Evolutionary conservation across 92 coral and sea anemone species (phyloP), one percentile per base, ranked within the genome.

Genomic region (Metridium senile): DNA sequence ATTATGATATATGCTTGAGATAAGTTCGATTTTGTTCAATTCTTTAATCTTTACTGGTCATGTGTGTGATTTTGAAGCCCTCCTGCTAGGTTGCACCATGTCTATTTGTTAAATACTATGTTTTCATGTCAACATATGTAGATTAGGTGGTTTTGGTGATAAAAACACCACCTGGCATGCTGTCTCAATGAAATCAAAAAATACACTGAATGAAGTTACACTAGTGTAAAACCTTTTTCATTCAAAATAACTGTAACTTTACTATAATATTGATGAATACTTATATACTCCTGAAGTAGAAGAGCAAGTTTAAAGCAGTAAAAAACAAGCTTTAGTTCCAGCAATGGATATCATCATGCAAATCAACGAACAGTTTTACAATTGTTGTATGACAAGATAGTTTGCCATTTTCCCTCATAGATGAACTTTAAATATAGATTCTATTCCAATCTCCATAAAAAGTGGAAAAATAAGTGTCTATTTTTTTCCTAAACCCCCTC

Each of bases 51-150:
- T 29, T 59, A 59, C 66, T 59, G 45, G 45, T 31, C 69, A 63
- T 11, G 25, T 21, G 1, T 8, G 26, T 16, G 26, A 21, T 9
- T 70, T 70, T 28, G 33, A 21, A 25, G 19, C 10, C 62, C 63
- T 31, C 52, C 77, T 61, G 33, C 77, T 72, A 22, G 49, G 22
- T 72, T 59, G 45, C 26, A 26, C 65, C 31, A n/a, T 57, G 54
- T 54, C 49, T 27, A 56, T 57, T 72, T 72, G 54, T 26, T 72
- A 72, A 22, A 70, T 49, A 27, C 31, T n/a, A 71, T 51, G 66
- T 72, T 72, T 76, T 66, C 74, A 76, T 76, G 65, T 76, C 82
- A 65, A 35, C 58, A 66, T 76, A 76, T 76, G 82, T 33, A 76
- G 74, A 76, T 76, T 34, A 61, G 46, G 70, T 61, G 66, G 80